These are phyloP conservation scores for Resseliella maxima DNA, from an alignment of 2,888 invertebrate genomes.

Conservation along the genomic window DNA sequence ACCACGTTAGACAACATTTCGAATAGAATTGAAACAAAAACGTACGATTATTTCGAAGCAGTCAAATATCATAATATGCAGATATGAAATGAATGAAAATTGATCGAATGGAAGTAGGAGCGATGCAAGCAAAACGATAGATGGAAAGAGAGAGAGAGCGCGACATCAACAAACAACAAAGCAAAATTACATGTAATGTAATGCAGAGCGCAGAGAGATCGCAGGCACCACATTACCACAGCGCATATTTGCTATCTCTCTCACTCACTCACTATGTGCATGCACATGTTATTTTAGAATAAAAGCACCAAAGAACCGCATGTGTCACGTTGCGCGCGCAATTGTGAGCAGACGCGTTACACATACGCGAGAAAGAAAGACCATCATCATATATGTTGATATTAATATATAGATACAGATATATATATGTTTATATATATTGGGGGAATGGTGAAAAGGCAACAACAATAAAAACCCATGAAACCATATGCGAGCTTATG, in stretches of 20 bases:
- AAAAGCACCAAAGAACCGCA: neutral
- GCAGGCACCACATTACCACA: no score
- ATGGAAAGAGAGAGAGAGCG: neutral
- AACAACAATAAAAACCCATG: neutral
- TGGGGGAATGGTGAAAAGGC: slow-evolving; percentile 14
- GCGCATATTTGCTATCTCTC: no score
- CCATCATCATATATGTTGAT: no score
- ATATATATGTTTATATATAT: neutral
- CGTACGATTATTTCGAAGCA: neutral
- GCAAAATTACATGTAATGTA: neutral
- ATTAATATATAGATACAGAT: neutral
- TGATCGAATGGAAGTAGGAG: neutral
- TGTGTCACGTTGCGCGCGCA: slow-evolving; percentile 13
- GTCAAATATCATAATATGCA: neutral
- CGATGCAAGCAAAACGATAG: neutral
- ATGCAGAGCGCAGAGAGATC: neutral
- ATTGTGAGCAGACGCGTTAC: neutral
- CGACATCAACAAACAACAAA: neutral
- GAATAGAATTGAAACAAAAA: neutral
- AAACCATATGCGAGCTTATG: slow-evolving; percentile 56
- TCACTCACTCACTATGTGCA: neutral
- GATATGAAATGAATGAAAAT: slow-evolving; percentile 37
- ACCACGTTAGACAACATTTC: neutral
- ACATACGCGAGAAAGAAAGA: neutral
- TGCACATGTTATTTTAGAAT: neutral